Evolutionary conservation across 2,888 invertebrate genomes (phyloP).

Genomic region (Maniola hyperantus): DNA sequence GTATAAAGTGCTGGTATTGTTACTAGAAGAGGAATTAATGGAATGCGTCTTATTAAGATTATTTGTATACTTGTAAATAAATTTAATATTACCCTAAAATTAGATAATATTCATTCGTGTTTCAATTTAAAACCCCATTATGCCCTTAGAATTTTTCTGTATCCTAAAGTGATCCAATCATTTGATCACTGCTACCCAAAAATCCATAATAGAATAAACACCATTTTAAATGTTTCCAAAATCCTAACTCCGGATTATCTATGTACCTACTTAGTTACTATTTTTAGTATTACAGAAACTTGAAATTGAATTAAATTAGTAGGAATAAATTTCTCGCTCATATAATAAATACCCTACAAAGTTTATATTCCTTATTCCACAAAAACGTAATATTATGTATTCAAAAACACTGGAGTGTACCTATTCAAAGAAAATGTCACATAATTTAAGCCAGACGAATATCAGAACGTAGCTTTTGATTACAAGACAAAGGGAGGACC

Average conservation of each 20-base stretch:
- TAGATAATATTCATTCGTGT: slow-evolving; percentile 29
- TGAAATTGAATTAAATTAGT: not conserved
- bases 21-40: slow-evolving; percentile 56
- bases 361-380: not conserved
- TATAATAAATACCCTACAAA: not conserved
- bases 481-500: slow-evolving; percentile 18
- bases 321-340: not conserved
- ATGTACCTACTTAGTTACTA: not conserved
- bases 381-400: not conserved
- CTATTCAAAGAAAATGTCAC: slow-evolving; percentile 15
- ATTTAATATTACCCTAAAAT: slow-evolving; percentile 43
- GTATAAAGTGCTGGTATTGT: slow-evolving; percentile 65
- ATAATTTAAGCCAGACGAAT: slow-evolving; percentile 13
- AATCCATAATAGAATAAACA: not conserved
- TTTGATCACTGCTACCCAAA: not conserved
- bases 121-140: slow-evolving; percentile 24
- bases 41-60: slow-evolving; percentile 52
- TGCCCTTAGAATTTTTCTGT: not conserved
- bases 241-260: not conserved
- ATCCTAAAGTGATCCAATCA: not conserved
- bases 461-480: slow-evolving; percentile 1
- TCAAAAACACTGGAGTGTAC: not conserved
- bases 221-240: not conserved
- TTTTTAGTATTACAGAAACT: not conserved
- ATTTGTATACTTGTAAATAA: slow-evolving; percentile 68